Evolutionary conservation across 1,140 invertebrate species (phyloP), one percentile per base, ranked within the genome.

Genomic region (Caerostris extrusa): DNA sequence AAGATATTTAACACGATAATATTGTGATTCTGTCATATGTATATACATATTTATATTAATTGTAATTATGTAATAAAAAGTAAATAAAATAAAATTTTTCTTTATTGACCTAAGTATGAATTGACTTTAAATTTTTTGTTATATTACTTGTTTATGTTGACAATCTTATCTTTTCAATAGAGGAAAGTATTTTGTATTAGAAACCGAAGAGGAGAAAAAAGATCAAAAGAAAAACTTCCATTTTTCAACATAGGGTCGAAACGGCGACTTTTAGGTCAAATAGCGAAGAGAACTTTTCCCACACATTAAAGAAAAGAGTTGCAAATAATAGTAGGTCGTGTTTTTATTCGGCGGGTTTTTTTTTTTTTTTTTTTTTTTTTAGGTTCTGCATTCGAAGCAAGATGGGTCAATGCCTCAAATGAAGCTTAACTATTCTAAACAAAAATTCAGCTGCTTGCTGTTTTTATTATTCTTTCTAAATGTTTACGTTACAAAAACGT

Each of bases 191-290:
- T 69, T 89, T 89, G 87, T 34, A 89, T 89, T 69, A 69, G 34
- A 87, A 53, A 14, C 14, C 17, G 17, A 5, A 89, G 14, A 69
- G 34, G 1, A 83, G 1, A 58, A 19, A 34, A 83, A 58, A n/a
- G 6, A 3, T 50, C 6, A 7, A 67, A 67, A 50, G 19, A 77
- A 77, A 77, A 77, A 77, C 10, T 77, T 10, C 19, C 50, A 50
- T 19, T 34, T 77, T 53, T 77, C 34, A 71, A 89, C 7, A 50
- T 50, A 19, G 87, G 87, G 60, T 69, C 64, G 50, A 14, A 34
- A 8, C 34, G 5, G 50, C 56, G 14, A 89, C 64, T 89, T 89
- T 89, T 69, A 89, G 87, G 87, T 89, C 87, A 89, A 89, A 55
- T 71, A n/a, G 34, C 64, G 60, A 69, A 53, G 58, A 56, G 64